Percentiles rank a stretch among this genome's conserved stretches.
Conservation (phyloP, 1,140 invertebrate species). For the Ceratina australensis region DNA sequence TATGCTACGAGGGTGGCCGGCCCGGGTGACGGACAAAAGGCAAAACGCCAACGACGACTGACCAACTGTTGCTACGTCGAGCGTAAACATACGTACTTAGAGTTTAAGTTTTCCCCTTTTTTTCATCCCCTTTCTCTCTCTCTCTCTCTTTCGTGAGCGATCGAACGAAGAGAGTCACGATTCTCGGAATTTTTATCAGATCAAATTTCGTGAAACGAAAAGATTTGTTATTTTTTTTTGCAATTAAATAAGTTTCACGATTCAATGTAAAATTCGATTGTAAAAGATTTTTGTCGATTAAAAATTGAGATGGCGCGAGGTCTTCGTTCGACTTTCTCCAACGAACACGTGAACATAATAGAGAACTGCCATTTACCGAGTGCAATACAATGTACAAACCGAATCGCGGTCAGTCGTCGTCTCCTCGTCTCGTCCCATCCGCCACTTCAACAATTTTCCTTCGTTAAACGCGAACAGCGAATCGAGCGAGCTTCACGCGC, state of each 20-base stretch:
- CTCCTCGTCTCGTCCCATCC: neutral
- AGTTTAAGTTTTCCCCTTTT: constrained; percentile 11
- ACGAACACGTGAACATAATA: neutral
- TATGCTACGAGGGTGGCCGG: constrained; percentile 11
- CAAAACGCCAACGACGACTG: constrained; percentile 24
- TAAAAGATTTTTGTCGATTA: too few species aligned
- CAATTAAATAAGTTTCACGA: too few species aligned
- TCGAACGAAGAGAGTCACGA: neutral
- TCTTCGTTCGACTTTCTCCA: too few species aligned
- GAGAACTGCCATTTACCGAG: constrained; percentile 34
- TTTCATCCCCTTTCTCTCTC: neutral
- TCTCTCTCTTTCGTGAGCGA: neutral
- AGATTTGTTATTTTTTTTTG: too few species aligned
- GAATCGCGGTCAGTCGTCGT: constrained; percentile 24
- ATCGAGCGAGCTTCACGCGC: constrained; percentile 45
- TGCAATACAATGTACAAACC: constrained; percentile 29
- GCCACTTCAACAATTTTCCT: neutral
- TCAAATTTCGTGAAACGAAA: too few species aligned
- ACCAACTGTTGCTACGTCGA: neutral
- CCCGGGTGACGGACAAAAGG: neutral
- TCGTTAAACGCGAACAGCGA: neutral
- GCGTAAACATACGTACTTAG: neutral
- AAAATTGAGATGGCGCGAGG: too few species aligned
- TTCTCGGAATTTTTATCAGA: too few species aligned
- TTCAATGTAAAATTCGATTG: too few species aligned